Conservation (phyloP, 1,140 invertebrate species). For the Atta colombica region DNA sequence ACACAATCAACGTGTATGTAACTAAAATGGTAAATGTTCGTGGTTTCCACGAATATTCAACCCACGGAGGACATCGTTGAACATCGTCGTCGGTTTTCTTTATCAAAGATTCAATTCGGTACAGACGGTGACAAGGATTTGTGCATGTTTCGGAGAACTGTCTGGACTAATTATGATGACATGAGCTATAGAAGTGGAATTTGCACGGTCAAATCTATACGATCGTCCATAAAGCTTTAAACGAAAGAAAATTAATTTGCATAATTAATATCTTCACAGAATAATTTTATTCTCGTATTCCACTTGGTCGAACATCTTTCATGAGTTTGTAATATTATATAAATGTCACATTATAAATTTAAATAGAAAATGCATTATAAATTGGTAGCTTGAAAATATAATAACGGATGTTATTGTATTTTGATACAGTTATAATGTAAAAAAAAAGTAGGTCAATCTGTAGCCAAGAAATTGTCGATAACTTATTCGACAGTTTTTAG, state of each 20-base stretch:
- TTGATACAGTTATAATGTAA: not conserved
- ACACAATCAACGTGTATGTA: conserved; percentile 37
- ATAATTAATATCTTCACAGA: not conserved
- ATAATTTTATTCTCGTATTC: not conserved
- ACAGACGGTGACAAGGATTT: not conserved
- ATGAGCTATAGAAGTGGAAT: not conserved
- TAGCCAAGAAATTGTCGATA: conserved; percentile 21
- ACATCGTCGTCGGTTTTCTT: conserved; percentile 54
- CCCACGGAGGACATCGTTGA: conserved; percentile 25
- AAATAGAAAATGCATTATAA: not conserved
- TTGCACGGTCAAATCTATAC: not conserved
- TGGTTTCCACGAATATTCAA: conserved; percentile 47
- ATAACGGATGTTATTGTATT: not conserved
- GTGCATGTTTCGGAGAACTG: conserved; percentile 22
- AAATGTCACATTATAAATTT: not conserved
- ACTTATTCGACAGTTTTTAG: conserved; percentile 17
- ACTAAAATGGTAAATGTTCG: conserved; percentile 54
- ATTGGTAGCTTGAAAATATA: not conserved
- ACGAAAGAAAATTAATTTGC: not conserved
- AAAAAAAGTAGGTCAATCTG: conserved; percentile 1
- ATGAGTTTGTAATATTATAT: not conserved
- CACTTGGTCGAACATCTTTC: not conserved
- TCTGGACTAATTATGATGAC: conserved; percentile 7
- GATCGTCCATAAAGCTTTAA: not conserved
- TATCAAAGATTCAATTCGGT: conserved; percentile 55